phyloP scores from a whole-genome alignment of 2,797 vertebrate species.

The Urophycis tenuis region DNA sequence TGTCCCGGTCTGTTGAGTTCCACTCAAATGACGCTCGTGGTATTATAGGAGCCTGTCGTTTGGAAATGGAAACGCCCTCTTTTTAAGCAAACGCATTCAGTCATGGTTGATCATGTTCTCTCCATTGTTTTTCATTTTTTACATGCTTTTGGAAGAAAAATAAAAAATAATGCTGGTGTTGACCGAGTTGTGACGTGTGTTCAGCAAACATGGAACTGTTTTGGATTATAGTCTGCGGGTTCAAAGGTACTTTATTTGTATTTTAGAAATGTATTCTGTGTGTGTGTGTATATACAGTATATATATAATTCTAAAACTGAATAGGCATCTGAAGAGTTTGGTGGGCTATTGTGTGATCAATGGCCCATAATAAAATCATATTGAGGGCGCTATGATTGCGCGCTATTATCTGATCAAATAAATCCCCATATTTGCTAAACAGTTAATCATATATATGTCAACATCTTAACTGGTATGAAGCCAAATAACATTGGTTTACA shows the following conservation, averaged over 20 bases:
- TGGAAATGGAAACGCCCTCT: slow-evolving; percentile 41
- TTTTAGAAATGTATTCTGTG: background rate
- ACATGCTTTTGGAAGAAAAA: slow-evolving; percentile 70
- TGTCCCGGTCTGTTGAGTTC: slow-evolving; percentile 35
- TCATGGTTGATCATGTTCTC: slow-evolving; percentile 56
- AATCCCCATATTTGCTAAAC: background rate
- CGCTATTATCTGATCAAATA: background rate
- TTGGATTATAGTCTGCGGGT: too few relatives aligned
- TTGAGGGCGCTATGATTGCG: background rate
- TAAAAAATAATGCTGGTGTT: slow-evolving; percentile 67
- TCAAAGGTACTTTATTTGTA: background rate
- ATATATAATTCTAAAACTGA: too few relatives aligned
- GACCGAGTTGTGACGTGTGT: slow-evolving; percentile 32
- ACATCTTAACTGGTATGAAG: too few relatives aligned
- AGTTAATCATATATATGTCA: too few relatives aligned
- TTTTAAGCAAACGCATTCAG: slow-evolving; percentile 49
- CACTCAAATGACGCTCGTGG: slow-evolving; percentile 46
- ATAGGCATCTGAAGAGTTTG: too few relatives aligned
- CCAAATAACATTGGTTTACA: too few relatives aligned
- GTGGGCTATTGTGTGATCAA: too few relatives aligned
- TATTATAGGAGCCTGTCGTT: slow-evolving; percentile 45
- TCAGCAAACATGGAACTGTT: background rate
- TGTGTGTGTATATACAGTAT: too few relatives aligned
- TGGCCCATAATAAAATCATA: too few relatives aligned
- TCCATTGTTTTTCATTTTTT: slow-evolving; percentile 57